Base-by-base conservation (phyloP, 1,140 invertebrate species). In the Stegodyphus mimosarum region DNA sequence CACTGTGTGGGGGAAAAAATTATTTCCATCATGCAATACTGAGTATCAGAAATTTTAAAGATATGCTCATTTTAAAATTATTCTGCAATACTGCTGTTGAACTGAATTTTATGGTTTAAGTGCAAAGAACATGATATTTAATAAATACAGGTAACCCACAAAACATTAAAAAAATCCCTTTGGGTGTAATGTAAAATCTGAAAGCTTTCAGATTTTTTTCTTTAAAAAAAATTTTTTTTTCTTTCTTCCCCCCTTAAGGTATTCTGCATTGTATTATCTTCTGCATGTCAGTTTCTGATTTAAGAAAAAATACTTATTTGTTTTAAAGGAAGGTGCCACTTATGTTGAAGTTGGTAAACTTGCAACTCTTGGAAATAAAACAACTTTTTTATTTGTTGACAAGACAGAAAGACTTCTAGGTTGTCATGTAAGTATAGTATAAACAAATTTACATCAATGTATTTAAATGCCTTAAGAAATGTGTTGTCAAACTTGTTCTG, bases 321-420 rank as follows among this genome's bases (percentile, higher is more conserved):
- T 70, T 64, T 60, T 63, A 18, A 87, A 88, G 17, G 89, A 92
- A 93, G 94, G n/a, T 88, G 96, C 63, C 92, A 92, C 89, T 33
- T 95, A 95, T 88, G 92, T 92, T 87, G 94, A 94, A 91, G 90
- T 93, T 87, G 96, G 96, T 18, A 93, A 93, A 10, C 92, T 98
- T 85, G 89, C 97, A 86, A 92, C 97, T 86, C 92, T 93, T 78
- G 94, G 95, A 0, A 93, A 92, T 88, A 96, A 63, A 89, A 70
- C 87, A 6, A 33, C 53, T 10, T 69, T 72, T 83, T 88, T 93
- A 88, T 81, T 83, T 83, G 87, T 90, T 13, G 91, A 92, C 87
- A 53, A 90, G 7, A 92, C 93, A 70, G 92, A 94, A 86, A 92
- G 92, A 88, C 89, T 97, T 17, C 88, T 99, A 0, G 93, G 93